Evolutionary conservation across 2,888 invertebrate genomes (phyloP).

Genomic region (Apodemia duryi): DNA sequence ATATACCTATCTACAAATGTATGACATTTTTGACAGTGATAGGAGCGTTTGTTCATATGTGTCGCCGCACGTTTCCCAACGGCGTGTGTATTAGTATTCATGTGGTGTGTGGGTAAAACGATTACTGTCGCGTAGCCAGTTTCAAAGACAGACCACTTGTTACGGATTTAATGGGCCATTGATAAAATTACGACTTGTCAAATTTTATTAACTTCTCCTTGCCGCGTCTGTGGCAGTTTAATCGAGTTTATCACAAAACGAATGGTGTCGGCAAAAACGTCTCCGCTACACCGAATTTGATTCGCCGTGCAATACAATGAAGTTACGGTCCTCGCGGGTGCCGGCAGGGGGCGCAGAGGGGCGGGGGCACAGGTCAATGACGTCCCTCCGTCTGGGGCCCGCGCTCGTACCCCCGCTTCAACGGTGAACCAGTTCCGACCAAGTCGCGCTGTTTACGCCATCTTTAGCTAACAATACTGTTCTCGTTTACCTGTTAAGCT

Average conservation of each 20-base stretch:
- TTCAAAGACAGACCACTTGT: background rate
- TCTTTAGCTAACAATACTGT: constrained; percentile 58
- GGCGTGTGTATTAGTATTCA: too few species aligned
- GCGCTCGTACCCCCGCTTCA: constrained; percentile 39
- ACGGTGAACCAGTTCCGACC: constrained; percentile 48
- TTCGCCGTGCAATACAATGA: constrained; percentile 66
- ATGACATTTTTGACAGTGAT: too few species aligned
- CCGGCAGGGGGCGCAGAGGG: constrained; percentile 43
- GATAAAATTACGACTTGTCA: constrained; percentile 24
- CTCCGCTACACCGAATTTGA: constrained; percentile 59
- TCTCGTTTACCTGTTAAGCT: constrained; percentile 57
- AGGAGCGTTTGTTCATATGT: too few species aligned
- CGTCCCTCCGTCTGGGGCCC: constrained; percentile 69
- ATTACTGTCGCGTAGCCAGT: too few species aligned
- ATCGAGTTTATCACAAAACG: constrained; percentile 32
- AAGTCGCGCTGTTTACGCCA: constrained; percentile 55
- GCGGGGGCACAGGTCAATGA: constrained; percentile 68
- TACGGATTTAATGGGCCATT: constrained; percentile 1
- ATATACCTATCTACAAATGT: too few species aligned
- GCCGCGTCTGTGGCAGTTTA: constrained; percentile 24
- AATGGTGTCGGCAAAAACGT: constrained; percentile 42
- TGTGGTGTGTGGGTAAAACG: too few species aligned
- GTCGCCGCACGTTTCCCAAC: too few species aligned
- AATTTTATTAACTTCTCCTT: constrained; percentile 26
- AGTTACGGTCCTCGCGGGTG: constrained; percentile 66